These are phyloP conservation scores for Drosophila subsilvestris DNA, from an alignment of 2,888 invertebrate genomes.

Conservation along the genomic window DNA sequence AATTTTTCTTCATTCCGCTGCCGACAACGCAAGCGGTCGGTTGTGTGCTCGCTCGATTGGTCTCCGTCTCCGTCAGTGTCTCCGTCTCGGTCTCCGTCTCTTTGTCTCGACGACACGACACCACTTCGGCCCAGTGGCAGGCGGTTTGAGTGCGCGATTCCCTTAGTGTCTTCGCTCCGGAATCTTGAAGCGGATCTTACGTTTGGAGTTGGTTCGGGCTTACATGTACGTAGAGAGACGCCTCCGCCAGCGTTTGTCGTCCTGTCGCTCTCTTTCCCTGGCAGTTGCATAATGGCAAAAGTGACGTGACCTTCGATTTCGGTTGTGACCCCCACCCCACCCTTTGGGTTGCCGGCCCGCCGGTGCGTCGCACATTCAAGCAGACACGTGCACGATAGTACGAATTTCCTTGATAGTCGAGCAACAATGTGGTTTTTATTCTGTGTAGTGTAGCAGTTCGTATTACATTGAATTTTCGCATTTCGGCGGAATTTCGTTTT, in stretches of 20 bases:
- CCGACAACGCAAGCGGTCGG: slow-evolving; percentile 73
- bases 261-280: background rate
- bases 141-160: slow-evolving; percentile 20
- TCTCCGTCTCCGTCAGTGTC: slow-evolving; percentile 13
- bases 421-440: slow-evolving; percentile 6
- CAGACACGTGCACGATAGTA: slow-evolving; percentile 45
- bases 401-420: slow-evolving; percentile 36
- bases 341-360: slow-evolving; percentile 4
- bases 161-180: slow-evolving; percentile 12
- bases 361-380: slow-evolving; percentile 20
- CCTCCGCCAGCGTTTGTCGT: background rate
- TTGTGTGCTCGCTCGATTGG: slow-evolving; percentile 51
- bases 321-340: slow-evolving; percentile 33
- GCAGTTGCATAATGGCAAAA: slow-evolving; percentile 31
- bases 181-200: slow-evolving; percentile 35
- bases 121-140: slow-evolving; percentile 4
- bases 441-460: slow-evolving; percentile 5
- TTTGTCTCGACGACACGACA: slow-evolving; percentile 7
- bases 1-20: slow-evolving; percentile 76
- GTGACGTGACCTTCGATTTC: slow-evolving; percentile 43
- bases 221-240: slow-evolving; percentile 29
- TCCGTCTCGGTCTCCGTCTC: background rate
- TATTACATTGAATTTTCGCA: slow-evolving; percentile 37
- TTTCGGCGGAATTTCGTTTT: slow-evolving; percentile 13
- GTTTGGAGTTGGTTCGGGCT: slow-evolving; percentile 25